Evolutionary conservation across 1,140 invertebrate genomes (phyloP), one percentile per base, ranked within the genome.

Genomic region (Drosophila pandora): DNA sequence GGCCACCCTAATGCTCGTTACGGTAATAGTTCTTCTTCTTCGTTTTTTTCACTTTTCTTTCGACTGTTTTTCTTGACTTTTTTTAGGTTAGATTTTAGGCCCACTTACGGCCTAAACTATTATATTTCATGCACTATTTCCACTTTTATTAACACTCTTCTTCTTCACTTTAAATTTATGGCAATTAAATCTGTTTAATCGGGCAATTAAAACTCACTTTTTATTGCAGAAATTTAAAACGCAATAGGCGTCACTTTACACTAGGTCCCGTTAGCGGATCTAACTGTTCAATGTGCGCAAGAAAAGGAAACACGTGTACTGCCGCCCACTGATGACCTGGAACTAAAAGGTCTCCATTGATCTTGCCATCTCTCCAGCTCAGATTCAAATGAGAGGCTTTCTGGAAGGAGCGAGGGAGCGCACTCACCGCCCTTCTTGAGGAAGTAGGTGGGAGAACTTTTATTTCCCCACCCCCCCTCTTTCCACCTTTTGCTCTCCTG

Each of bases 1-100:
- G 62, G 62, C 50, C 76, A 80, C 78, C 81, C 73, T 84, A 67
- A 73, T 84, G 76, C 81, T 84, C 72, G 80, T 84, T 85, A 84
- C 65, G 30, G 62, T 65, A 85, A 85, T 85, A 85, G 72, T 50
- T 60, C 54, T 74, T 43, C 62, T 61, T 59, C 37, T 30, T 39
- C 7, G 21, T 47, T 17, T 3, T 3, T 8, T 8, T 17, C 17
- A 32, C 4, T 22, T 28, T 9, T 17, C 23, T 41, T 17, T n/a
- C 45, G 5, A 6, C 9, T 12, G 0, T 1, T 34, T 45, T 21
- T 9, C 12, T 12, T 12, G 8, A 4, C 30, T 5, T 41, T 22
- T 23, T 41, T 22, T 34, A 21, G 32, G 13, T 4, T 30, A 61
- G 69, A 69, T 74, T 70, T 65, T 65, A 53, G 49, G 69, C 25